Conservation (phyloP, 2,888 invertebrate genomes). For the Brassicogethes aeneus region DNA sequence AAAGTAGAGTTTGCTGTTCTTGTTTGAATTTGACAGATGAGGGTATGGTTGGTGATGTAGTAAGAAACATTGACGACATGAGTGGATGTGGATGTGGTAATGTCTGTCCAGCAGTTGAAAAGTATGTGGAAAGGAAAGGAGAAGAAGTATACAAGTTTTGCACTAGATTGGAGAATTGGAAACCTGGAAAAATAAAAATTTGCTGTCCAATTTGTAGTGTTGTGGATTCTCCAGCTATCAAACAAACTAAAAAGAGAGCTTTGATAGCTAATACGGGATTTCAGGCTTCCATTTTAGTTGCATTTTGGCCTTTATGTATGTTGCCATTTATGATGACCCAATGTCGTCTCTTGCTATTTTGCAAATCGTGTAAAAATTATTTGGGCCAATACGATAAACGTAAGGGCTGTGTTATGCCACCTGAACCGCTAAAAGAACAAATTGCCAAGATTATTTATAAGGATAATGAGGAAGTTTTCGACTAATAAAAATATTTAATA, state of each 20-base stretch:
- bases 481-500: too few relatives aligned
- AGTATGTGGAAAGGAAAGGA: too few relatives aligned
- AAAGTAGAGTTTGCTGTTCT: too few relatives aligned
- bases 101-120: too few relatives aligned
- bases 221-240: background rate
- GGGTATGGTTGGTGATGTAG: too few relatives aligned
- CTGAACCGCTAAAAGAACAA: background rate
- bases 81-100: too few relatives aligned
- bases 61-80: too few relatives aligned
- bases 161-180: background rate
- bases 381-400: background rate
- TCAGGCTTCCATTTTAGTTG: background rate
- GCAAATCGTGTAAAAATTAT: background rate
- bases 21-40: too few relatives aligned
- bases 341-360: background rate
- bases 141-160: background rate
- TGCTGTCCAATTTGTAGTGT: background rate
- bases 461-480: too few relatives aligned
- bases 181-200: background rate
- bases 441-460: background rate
- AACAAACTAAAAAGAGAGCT: background rate
- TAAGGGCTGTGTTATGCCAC: slow-evolving; percentile 1
- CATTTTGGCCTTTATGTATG: background rate
- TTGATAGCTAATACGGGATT: background rate
- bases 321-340: background rate